Evolutionary conservation across 2,797 vertebrate species (phyloP).

Genomic region (Podargus strigoides): DNA sequence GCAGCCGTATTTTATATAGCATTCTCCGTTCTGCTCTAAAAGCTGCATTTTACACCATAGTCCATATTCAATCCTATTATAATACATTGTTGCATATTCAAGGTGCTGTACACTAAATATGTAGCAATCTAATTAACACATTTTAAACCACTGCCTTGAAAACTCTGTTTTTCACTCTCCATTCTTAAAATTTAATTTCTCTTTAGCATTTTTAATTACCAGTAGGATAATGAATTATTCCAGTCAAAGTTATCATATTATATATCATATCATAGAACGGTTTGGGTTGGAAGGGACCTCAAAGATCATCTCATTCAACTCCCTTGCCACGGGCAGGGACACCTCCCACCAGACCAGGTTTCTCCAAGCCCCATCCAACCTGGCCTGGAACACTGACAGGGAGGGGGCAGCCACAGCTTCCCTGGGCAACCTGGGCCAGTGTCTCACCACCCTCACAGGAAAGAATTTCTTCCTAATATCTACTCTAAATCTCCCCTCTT

Average conservation of each 20-base stretch:
- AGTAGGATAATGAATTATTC: not conserved
- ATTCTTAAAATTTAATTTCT: not conserved
- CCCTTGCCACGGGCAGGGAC: too few species aligned
- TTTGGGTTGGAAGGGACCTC: too few species aligned
- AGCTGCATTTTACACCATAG: not conserved
- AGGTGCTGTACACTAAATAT: not conserved
- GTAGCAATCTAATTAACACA: not conserved
- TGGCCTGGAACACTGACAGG: too few species aligned
- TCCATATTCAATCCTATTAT: not conserved
- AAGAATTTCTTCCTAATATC: too few species aligned
- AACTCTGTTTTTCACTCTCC: not conserved
- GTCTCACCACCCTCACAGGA: too few species aligned
- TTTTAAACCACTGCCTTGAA: not conserved
- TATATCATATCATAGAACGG: too few species aligned
- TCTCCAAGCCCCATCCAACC: too few species aligned
- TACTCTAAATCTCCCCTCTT: too few species aligned
- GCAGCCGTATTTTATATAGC: not conserved
- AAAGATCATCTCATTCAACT: too few species aligned
- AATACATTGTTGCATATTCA: not conserved
- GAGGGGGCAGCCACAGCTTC: too few species aligned
- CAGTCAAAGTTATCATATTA: not conserved
- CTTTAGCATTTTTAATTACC: not conserved
- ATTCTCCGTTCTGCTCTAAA: not conserved
- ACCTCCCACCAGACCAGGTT: too few species aligned
- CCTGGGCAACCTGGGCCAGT: too few species aligned